These are phyloP conservation scores for Clistopyga incitator DNA, from an alignment of 2,888 invertebrate genomes.

Conservation along the genomic window DNA sequence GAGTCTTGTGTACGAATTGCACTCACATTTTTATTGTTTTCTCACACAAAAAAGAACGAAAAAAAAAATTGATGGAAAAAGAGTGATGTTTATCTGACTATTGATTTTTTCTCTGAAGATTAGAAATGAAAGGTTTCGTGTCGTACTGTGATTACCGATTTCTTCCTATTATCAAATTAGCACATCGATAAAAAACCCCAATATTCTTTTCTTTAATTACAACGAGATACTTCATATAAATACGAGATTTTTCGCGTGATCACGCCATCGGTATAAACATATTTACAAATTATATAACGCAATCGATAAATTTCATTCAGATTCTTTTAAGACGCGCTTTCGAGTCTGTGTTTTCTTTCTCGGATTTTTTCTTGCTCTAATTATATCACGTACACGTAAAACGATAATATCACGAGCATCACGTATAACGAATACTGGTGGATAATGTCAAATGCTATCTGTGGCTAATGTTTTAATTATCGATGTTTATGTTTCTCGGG, in stretches of 20 bases:
- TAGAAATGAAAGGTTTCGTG: neutral
- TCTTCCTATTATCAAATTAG: conserved; percentile 8
- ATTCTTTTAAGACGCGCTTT: conserved; percentile 24
- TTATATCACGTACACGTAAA: conserved; percentile 43
- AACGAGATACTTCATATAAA: conserved; percentile 7
- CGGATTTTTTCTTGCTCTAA: conserved; percentile 6
- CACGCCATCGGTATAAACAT: conserved; percentile 71
- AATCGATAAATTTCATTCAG: conserved; percentile 57
- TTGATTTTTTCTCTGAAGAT: neutral
- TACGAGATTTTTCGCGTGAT: conserved; percentile 30
- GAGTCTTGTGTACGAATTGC: conserved; percentile 52
- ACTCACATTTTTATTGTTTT: conserved; percentile 43
- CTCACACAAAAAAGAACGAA: neutral
- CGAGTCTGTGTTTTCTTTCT: neutral
- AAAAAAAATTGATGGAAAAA: too few relatives aligned
- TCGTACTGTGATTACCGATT: neutral
- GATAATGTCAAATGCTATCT: conserved; percentile 28
- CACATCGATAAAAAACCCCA: neutral
- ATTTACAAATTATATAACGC: conserved; percentile 72
- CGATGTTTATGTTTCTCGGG: conserved; percentile 13
- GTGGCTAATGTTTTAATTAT: conserved; percentile 26
- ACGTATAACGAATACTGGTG: conserved; percentile 48
- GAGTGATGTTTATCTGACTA: conserved; percentile 8
- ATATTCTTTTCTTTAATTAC: conserved; percentile 3
- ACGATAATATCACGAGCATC: conserved; percentile 54